Percentiles rank a stretch among this genome's conserved stretches.
These are phyloP conservation scores for Biston betularia DNA, from an alignment of 2,888 invertebrate genomes.

Conservation along the genomic window DNA sequence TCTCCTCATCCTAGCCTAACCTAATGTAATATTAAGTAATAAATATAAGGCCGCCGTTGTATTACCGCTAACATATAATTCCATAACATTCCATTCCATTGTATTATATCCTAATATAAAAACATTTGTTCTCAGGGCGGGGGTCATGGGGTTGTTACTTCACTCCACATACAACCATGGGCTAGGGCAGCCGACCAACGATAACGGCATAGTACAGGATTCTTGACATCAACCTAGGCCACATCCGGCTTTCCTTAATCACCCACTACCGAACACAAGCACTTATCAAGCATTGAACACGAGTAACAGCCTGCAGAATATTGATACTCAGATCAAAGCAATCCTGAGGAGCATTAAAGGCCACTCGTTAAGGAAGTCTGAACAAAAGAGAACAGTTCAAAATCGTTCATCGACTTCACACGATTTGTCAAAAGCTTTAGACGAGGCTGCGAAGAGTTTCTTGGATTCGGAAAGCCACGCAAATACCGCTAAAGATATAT, in stretches of 20 bases:
- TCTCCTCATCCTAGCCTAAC: too few relatives aligned
- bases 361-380: neutral
- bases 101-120: too few relatives aligned
- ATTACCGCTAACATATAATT: too few relatives aligned
- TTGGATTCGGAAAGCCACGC: neutral
- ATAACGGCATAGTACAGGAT: slow-evolving; percentile 75
- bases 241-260: neutral
- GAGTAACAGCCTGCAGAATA: neutral
- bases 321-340: neutral
- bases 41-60: too few relatives aligned
- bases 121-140: slow-evolving; percentile 87
- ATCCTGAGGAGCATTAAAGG: neutral
- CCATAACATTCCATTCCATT: too few relatives aligned
- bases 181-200: slow-evolving; percentile 86
- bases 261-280: neutral
- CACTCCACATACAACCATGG: slow-evolving; percentile 98
- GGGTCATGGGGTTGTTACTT: slow-evolving; percentile 97
- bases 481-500: neutral
- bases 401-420: neutral
- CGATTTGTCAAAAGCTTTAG: neutral
- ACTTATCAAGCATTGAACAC: neutral
- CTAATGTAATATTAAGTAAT: too few relatives aligned
- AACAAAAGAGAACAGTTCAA: neutral
- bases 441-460: neutral
- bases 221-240: slow-evolving; percentile 39